Evolutionary conservation across 2,888 invertebrate genomes (phyloP).

Genomic region (Idaea dimidiata): DNA sequence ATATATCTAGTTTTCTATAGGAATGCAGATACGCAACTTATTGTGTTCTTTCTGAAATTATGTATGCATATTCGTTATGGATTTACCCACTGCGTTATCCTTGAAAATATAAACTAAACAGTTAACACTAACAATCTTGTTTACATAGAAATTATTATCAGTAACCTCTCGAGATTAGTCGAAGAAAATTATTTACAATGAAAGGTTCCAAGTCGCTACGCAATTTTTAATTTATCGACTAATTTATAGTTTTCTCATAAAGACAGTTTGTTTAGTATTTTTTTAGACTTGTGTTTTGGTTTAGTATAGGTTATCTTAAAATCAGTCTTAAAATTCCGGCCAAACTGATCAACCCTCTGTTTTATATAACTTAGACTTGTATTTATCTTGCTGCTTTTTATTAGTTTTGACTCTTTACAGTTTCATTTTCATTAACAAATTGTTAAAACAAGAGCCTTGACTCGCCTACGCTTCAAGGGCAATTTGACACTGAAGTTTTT

Average conservation of each 20-base stretch:
- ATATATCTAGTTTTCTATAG: neutral
- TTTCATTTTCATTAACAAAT: neutral
- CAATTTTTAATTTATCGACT: neutral
- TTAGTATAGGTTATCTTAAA: neutral
- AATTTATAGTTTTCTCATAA: neutral
- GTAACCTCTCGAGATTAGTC: neutral
- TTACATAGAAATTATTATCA: neutral
- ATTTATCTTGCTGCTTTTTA: neutral
- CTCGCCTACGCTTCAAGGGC: neutral
- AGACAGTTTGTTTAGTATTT: neutral
- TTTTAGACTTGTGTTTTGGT: neutral
- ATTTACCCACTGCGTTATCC: neutral
- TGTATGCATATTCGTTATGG: constrained; percentile 1
- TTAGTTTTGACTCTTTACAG: neutral
- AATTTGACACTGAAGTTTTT: neutral
- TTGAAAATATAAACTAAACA: neutral
- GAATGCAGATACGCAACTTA: neutral
- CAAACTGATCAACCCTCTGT: neutral
- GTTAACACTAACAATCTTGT: neutral
- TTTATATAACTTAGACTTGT: neutral
- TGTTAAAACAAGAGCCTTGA: neutral
- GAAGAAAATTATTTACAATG: neutral
- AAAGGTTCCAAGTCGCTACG: neutral
- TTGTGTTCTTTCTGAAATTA: neutral
- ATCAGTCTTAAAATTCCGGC: neutral